These are phyloP conservation scores for Ophioninae sp. DNA, from an alignment of 2,888 invertebrate genomes.

Conservation along the genomic window DNA sequence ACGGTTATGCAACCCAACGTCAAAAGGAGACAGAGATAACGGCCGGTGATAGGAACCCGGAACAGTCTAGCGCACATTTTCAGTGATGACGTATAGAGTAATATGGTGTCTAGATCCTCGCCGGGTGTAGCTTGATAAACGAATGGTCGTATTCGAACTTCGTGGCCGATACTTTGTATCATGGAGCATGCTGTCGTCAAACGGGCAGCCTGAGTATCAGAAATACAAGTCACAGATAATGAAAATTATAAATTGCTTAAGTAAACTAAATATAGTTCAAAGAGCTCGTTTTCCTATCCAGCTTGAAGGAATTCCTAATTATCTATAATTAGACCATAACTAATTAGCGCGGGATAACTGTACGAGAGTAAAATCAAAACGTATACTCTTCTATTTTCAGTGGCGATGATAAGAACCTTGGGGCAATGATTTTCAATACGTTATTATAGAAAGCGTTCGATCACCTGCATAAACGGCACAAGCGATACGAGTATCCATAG, in stretches of 20 bases:
- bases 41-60: slow-evolving; percentile 87
- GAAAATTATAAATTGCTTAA: neutral
- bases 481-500: slow-evolving; percentile 86
- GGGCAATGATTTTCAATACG: neutral
- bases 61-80: slow-evolving; percentile 89
- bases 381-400: neutral
- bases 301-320: neutral
- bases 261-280: neutral
- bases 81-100: slow-evolving; percentile 89
- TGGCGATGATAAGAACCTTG: neutral
- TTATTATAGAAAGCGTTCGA: slow-evolving; percentile 67
- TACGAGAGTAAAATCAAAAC: neutral
- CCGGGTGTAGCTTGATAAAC: slow-evolving; percentile 90
- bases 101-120: slow-evolving; percentile 88
- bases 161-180: slow-evolving; percentile 89
- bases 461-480: slow-evolving; percentile 88
- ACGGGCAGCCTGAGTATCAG: slow-evolving; percentile 85
- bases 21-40: slow-evolving; percentile 85
- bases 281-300: neutral
- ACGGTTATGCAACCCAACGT: slow-evolving; percentile 84
- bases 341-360: neutral
- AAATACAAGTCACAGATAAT: neutral
- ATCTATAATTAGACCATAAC: neutral
- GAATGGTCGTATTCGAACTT: slow-evolving; percentile 89
- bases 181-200: slow-evolving; percentile 87